Conservation (phyloP, 2,888 invertebrate species). For the Terebella lapidaria region DNA sequence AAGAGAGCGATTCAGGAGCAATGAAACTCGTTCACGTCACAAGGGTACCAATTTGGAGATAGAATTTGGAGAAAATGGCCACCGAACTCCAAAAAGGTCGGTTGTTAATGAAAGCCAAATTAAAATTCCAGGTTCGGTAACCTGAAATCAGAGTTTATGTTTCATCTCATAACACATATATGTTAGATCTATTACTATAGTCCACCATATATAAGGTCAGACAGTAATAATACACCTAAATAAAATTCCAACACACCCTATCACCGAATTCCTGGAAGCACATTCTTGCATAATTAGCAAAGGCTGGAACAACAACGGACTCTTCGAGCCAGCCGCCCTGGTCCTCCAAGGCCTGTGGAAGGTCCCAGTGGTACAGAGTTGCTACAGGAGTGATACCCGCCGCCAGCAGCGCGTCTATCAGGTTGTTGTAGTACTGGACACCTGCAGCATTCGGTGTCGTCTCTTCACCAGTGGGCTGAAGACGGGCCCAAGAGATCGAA, state of each 20-base stretch:
- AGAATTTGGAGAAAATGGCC: too few relatives aligned
- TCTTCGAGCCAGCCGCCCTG: slow-evolving; percentile 43
- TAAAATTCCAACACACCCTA: slow-evolving; percentile 26
- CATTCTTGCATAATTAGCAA: slow-evolving; percentile 33
- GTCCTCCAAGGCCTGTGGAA: slow-evolving; percentile 37
- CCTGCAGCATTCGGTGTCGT: slow-evolving; percentile 56
- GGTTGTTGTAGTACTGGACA: slow-evolving; percentile 63
- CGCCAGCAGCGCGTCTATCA: slow-evolving; percentile 66
- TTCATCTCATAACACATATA: too few relatives aligned
- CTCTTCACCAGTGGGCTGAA: slow-evolving; percentile 61
- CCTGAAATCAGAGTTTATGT: too few relatives aligned
- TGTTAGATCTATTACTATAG: too few relatives aligned
- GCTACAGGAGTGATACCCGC: slow-evolving; percentile 60
- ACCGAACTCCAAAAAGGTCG: too few relatives aligned
- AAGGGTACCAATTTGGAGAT: too few relatives aligned
- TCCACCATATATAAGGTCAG: too few relatives aligned
- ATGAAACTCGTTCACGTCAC: too few relatives aligned
- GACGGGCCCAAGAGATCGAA: slow-evolving; percentile 64
- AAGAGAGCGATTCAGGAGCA: too few relatives aligned
- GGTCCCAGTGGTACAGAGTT: slow-evolving; percentile 57
- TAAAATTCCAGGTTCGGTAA: too few relatives aligned
- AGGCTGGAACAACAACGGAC: slow-evolving; percentile 29
- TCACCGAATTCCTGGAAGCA: slow-evolving; percentile 36
- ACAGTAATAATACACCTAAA: too few relatives aligned
- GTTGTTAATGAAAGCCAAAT: too few relatives aligned